Conservation (phyloP, 2,113 vertebrate species). For the Paracanthobrama guichenoti region DNA sequence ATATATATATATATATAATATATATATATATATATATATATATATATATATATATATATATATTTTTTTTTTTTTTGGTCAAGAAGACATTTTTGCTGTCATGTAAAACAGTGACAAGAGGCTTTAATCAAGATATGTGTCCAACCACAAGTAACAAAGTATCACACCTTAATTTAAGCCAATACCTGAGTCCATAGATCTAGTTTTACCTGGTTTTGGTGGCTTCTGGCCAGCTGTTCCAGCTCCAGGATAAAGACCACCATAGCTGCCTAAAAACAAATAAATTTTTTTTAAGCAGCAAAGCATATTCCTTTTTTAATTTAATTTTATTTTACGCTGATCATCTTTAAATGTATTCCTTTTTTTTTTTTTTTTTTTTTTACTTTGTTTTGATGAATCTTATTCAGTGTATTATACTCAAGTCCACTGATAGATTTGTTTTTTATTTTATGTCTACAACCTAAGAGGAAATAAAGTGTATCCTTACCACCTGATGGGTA, state of each 20-base stretch:
- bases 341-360: neutral
- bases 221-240: slow-evolving; percentile 42
- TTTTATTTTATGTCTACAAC: neutral
- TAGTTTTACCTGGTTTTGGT: slow-evolving; percentile 47
- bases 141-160: neutral
- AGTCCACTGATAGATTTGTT: too few relatives aligned
- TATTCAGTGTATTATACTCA: too few relatives aligned
- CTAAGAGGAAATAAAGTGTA: neutral
- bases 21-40: too few relatives aligned
- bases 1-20: too few relatives aligned
- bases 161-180: neutral
- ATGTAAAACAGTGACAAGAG: too few relatives aligned
- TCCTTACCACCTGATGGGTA: slow-evolving; percentile 12
- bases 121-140: neutral
- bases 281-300: neutral
- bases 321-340: neutral
- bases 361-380: neutral
- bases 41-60: too few relatives aligned
- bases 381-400: neutral
- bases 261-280: slow-evolving; percentile 39
- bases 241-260: slow-evolving; percentile 35
- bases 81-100: too few relatives aligned
- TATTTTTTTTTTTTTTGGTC: too few relatives aligned
- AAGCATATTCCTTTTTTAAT: neutral
- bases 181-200: neutral